Conservation (phyloP, 2,888 invertebrate genomes). For the Conchocele bisecta region DNA sequence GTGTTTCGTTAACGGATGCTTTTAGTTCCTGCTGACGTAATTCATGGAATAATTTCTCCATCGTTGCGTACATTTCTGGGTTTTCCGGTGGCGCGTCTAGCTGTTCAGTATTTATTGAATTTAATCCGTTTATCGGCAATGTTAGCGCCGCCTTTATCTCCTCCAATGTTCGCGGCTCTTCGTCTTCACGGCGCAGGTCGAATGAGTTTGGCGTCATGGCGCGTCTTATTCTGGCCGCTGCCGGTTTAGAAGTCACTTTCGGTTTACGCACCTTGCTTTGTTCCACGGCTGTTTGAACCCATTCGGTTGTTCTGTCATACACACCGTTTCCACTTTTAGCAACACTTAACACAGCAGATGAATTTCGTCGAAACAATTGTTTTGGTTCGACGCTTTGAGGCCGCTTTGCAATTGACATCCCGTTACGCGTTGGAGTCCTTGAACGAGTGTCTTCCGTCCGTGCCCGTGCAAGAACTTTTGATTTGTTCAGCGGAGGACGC, state of each 20-base stretch:
- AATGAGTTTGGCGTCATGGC: conserved; percentile 71
- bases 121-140: conserved; percentile 65
- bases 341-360: conserved; percentile 39
- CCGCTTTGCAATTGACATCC: conserved; percentile 37
- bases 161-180: conserved; percentile 68
- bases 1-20: conserved; percentile 71
- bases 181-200: conserved; percentile 55
- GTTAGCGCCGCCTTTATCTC: conserved; percentile 73
- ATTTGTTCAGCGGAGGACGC: conserved; percentile 31
- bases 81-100: conserved; percentile 78
- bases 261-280: conserved; percentile 61
- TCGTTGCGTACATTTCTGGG: conserved; percentile 75
- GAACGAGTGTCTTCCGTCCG: conserved; percentile 43
- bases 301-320: conserved; percentile 70
- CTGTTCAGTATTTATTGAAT: conserved; percentile 56
- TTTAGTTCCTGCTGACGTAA: conserved; percentile 74
- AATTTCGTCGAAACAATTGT: conserved; percentile 37
- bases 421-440: conserved; percentile 29
- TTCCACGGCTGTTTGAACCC: conserved; percentile 72
- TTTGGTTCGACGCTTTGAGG: conserved; percentile 62
- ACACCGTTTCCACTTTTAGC: conserved; percentile 53
- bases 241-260: conserved; percentile 32
- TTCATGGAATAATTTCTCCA: conserved; percentile 79
- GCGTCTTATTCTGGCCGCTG: conserved; percentile 46
- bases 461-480: conserved; percentile 61